Base-by-base conservation (phyloP, 2,888 invertebrate species). In the Tipula vernalis region DNA sequence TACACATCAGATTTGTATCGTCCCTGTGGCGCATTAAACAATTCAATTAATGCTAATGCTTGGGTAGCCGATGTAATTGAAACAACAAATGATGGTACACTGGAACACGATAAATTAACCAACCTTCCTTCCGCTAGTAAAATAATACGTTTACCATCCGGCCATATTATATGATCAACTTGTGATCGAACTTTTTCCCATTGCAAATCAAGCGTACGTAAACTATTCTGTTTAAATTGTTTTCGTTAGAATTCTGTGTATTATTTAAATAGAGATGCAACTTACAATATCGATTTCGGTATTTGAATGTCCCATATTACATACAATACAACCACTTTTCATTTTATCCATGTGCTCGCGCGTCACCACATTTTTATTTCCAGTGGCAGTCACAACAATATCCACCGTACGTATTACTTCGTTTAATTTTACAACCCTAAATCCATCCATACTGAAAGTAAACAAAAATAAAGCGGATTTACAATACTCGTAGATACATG, bases 161-260 rank as follows among this genome's bases (percentile, higher is more conserved):
- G 98, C 98, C 98, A 99, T 89, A 99, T 98, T 88, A 99, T 97
- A 92, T 99, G 99, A 92, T 99, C 99, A 83, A 99, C 99, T 93
- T 99, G 98, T 41, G 98, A 98, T 86, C 99, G 94, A 0, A 99
- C 98, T 90, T 98, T 96, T 92, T 99, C 99, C 99, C 99, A 99
- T 87, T 98, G 96, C 89, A 99, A 92, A 90, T 99, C 99, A 0
- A 98, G 97, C 36, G 98, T 98, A 88, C 98, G 93, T 88, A 99
- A 92, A 88, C 97, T 96, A 92, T 97, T 97, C 95, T 95, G 90
- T 88, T 83, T 36, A 36, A 83, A n/a, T 36, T 83, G 13, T 2
- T n/a, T 36, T 83, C 83, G 83, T 36, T 83, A 39, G 42, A 85
- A 85, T 41, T 41, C 0, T 41, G n/a, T 36, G 36, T 85, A 0